phyloP scores from a whole-genome alignment of 2,113 vertebrate genomes.

The Balaenoptera acutorostrata region DNA sequence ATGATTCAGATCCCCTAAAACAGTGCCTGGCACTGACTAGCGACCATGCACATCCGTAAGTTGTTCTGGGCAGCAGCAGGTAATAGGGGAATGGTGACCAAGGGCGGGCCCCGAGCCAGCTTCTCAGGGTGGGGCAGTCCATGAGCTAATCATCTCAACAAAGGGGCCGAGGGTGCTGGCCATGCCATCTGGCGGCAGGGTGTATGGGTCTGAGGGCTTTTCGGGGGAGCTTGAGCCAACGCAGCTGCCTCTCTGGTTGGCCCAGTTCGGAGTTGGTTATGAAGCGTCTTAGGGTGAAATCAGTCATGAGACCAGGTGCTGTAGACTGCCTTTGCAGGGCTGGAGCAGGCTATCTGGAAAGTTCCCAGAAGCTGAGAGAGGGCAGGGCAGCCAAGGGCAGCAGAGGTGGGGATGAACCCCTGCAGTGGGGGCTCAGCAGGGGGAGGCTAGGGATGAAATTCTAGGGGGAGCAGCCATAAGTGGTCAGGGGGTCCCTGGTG shows the following conservation, averaged over 20 bases:
- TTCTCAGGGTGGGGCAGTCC: background rate
- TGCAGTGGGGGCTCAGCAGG: rapidly evolving
- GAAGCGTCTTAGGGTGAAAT: background rate
- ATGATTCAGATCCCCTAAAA: too few species aligned
- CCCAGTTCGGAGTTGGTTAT: background rate
- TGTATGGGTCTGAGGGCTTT: background rate
- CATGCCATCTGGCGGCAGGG: background rate
- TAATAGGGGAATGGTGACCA: background rate
- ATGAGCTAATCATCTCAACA: background rate
- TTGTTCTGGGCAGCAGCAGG: background rate
- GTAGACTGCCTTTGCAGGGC: background rate
- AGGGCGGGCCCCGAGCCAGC: background rate
- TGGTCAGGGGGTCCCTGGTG: background rate
- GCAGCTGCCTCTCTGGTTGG: background rate
- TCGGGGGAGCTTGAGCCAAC: background rate
- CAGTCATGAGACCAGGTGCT: background rate
- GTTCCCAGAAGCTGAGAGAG: background rate
- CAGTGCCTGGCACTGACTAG: background rate
- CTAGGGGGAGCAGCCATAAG: background rate
- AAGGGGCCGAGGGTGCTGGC: background rate
- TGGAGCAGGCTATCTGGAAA: background rate
- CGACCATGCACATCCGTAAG: background rate
- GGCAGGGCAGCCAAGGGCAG: background rate
- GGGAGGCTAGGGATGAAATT: background rate
- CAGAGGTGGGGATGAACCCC: background rate